phyloP scores from a whole-genome alignment of 2,113 vertebrate species.

The Canis aureus region DNA sequence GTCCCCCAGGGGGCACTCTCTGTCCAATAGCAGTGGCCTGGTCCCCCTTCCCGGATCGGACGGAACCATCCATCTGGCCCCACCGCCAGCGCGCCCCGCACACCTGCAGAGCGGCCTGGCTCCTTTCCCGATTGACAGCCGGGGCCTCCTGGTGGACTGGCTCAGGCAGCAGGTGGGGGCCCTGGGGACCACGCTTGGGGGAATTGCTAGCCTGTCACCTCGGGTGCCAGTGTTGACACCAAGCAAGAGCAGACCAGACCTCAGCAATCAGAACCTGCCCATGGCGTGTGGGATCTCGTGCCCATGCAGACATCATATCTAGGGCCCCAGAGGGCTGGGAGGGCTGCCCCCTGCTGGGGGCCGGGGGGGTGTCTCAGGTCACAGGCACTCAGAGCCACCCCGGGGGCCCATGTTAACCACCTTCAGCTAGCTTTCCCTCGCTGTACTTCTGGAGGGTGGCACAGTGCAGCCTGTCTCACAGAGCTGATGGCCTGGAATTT shows the following conservation, averaged over 20 bases:
- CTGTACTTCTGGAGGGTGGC: rapidly evolving
- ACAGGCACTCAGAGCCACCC: background rate
- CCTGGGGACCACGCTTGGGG: background rate
- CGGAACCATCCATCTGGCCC: rapidly evolving
- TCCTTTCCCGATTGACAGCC: background rate
- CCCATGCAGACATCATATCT: rapidly evolving
- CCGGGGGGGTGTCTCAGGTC: background rate
- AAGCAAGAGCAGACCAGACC: background rate
- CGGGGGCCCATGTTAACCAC: background rate
- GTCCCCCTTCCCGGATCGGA: background rate
- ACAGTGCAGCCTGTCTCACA: background rate
- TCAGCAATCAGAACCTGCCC: background rate
- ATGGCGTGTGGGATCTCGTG: rapidly evolving
- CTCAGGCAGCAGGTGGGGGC: background rate
- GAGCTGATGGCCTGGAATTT: background rate
- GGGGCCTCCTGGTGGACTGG: rapidly evolving
- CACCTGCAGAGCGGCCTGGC: background rate
- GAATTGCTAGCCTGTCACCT: background rate
- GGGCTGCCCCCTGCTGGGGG: background rate
- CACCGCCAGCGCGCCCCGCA: rapidly evolving
- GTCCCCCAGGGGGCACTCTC: background rate
- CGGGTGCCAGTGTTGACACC: rapidly evolving
- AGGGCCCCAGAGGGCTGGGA: background rate
- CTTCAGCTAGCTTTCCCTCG: background rate
- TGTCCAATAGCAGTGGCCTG: background rate